These are phyloP conservation scores for Euzophera pinguis DNA, from an alignment of 2,888 invertebrate genomes.

Conservation along the genomic window DNA sequence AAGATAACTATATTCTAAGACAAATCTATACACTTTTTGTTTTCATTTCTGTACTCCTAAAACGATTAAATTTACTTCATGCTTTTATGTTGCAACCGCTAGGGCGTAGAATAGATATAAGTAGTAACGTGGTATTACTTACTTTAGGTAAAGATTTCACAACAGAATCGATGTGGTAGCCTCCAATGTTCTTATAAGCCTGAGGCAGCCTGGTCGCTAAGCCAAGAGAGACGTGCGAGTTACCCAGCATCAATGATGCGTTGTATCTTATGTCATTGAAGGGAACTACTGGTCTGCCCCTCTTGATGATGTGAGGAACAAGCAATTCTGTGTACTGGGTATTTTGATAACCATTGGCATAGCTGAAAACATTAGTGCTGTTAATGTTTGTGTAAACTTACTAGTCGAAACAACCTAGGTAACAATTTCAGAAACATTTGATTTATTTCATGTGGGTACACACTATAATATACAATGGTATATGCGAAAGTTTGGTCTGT, in stretches of 20 bases:
- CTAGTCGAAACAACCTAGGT: no score
- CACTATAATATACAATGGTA: no score
- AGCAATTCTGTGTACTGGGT: constrained; percentile 27
- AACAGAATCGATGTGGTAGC: constrained; percentile 49
- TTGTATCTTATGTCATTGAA: constrained; percentile 41
- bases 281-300: constrained; percentile 36
- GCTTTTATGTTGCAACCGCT: no score
- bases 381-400: no score
- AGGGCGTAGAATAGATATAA: neutral
- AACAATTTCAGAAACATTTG: no score
- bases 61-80: no score
- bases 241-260: constrained; percentile 48
- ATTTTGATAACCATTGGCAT: constrained; percentile 12
- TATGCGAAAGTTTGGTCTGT: no score
- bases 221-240: constrained; percentile 46
- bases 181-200: constrained; percentile 46
- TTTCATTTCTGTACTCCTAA: no score
- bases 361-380: constrained; percentile 18
- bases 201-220: constrained; percentile 39
- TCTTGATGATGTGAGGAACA: constrained; percentile 31
- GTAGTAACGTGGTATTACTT: neutral
- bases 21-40: no score
- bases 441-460: no score
- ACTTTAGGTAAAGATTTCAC: constrained; percentile 47
- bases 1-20: no score